Conservation (phyloP, 2,888 invertebrate species). For the Bruchidius siliquastri region DNA sequence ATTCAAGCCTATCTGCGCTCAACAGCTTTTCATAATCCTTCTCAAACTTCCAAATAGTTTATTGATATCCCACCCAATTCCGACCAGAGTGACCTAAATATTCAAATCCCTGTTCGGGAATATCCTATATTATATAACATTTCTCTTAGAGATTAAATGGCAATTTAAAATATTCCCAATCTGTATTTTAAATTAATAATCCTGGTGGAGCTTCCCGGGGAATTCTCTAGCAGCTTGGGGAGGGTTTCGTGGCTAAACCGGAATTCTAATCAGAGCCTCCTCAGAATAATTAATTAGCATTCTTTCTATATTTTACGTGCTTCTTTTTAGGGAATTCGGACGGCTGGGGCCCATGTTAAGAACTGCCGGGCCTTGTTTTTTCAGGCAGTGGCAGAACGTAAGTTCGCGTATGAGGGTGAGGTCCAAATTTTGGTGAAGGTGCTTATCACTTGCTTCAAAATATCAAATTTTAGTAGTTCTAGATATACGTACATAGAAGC, state of each 20-base stretch:
- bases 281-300: slow-evolving; percentile 59
- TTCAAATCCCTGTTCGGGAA: neutral
- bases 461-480: no score
- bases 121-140: neutral
- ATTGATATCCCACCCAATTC: neutral
- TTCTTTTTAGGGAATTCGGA: slow-evolving; percentile 34
- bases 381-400: neutral
- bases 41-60: neutral
- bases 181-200: slow-evolving; percentile 27
- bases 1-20: neutral
- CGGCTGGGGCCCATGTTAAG: neutral
- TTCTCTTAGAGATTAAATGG: slow-evolving; percentile 21
- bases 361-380: neutral
- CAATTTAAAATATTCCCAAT: slow-evolving; percentile 26
- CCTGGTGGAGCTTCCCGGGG: slow-evolving; percentile 15
- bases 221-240: slow-evolving; percentile 9
- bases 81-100: neutral
- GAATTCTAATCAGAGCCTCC: slow-evolving; percentile 57
- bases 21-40: neutral
- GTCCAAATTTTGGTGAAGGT: no score
- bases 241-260: slow-evolving; percentile 30
- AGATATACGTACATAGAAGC: no score
- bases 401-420: neutral
- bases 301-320: slow-evolving; percentile 51
- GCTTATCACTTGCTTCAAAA: no score